These are phyloP conservation scores for Pycnonotus jocosus DNA, from an alignment of 2,113 vertebrate genomes.

Conservation along the genomic window DNA sequence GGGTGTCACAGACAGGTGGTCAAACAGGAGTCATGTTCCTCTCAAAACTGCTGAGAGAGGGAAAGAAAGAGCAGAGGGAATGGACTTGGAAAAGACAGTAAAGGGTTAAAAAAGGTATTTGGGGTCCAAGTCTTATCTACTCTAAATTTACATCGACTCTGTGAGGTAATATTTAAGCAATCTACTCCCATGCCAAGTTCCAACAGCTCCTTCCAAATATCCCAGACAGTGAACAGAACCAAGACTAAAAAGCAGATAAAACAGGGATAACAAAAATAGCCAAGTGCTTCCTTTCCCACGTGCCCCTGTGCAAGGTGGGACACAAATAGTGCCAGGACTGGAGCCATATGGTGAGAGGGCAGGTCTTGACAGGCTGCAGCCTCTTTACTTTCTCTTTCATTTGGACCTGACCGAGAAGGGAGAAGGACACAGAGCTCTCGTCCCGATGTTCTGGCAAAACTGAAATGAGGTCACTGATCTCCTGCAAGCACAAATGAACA, in stretches of 20 bases:
- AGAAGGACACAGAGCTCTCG: background rate
- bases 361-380: background rate
- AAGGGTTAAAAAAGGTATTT: background rate
- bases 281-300: accelerated
- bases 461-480: background rate
- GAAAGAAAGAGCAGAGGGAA: background rate
- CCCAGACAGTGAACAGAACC: background rate
- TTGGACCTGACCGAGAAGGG: background rate
- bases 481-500: background rate
- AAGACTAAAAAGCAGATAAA: background rate
- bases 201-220: constrained; percentile 11
- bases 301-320: background rate
- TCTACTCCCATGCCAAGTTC: background rate
- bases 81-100: background rate
- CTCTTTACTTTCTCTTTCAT: background rate
- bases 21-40: background rate
- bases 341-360: background rate
- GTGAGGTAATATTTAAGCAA: constrained; percentile 19
- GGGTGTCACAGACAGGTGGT: background rate
- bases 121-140: background rate
- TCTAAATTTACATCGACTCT: background rate
- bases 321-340: background rate
- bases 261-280: background rate
- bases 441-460: background rate
- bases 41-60: background rate